These are phyloP conservation scores for Zootermopsis nevadensis DNA, from an alignment of 2,888 invertebrate species.

Conservation along the genomic window DNA sequence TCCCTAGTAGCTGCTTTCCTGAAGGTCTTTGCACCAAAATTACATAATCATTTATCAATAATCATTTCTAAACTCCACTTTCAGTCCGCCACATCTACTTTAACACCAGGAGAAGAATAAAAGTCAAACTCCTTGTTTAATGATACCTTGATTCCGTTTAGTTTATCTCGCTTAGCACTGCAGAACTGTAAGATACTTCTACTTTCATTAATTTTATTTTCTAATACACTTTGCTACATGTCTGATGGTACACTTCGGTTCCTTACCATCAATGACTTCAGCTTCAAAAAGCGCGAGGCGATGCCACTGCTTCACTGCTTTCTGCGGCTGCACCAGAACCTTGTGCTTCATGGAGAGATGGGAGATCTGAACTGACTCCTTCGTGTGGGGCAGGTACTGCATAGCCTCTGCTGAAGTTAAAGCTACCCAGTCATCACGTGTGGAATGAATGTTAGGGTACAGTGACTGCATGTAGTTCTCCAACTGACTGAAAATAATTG, in stretches of 20 bases:
- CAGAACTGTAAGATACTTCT: too few relatives aligned
- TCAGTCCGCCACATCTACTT: too few relatives aligned
- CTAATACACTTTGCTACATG: too few relatives aligned
- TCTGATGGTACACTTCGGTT: not conserved
- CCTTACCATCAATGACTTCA: constrained; percentile 58
- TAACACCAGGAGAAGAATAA: too few relatives aligned
- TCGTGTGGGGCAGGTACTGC: constrained; percentile 67
- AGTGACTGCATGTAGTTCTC: constrained; percentile 60
- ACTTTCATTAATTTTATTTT: too few relatives aligned
- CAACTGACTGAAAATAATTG: constrained; percentile 55
- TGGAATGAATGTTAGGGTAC: constrained; percentile 62
- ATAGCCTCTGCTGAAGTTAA: constrained; percentile 61
- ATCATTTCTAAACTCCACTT: too few relatives aligned
- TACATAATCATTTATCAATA: too few relatives aligned
- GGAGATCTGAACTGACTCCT: constrained; percentile 65
- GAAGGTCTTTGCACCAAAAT: too few relatives aligned
- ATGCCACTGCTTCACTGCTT: constrained; percentile 60
- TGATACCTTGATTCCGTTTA: too few relatives aligned
- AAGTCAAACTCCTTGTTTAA: too few relatives aligned
- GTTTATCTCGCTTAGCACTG: too few relatives aligned
- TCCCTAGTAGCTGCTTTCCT: too few relatives aligned
- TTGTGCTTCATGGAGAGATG: constrained; percentile 52
- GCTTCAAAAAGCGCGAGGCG: constrained; percentile 65
- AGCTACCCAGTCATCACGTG: constrained; percentile 58
- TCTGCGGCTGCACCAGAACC: constrained; percentile 52